Base-by-base conservation (phyloP, 2,797 vertebrate genomes). In the Lithobates sylvaticus region DNA sequence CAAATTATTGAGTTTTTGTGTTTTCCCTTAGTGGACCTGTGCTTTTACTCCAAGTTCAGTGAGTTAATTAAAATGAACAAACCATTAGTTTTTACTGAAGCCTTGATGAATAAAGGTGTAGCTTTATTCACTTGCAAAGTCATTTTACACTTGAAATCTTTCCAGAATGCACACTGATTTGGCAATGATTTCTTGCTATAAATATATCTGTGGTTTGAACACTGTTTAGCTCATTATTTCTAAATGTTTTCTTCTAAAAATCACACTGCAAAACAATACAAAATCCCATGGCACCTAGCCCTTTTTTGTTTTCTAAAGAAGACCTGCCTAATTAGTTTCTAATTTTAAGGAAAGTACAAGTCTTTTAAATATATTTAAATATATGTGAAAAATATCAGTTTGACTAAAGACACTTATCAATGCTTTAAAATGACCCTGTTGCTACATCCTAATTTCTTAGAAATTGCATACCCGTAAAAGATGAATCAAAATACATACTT, bases 61-160 rank as follows among this genome's bases (percentile, higher is more conserved):
- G 5, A 75, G 23, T 70, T 61, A 68, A 80, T 85, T 74, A 68
- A 74, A 75, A 80, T 36, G 84, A 80, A 80, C 58, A 75, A 85
- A 44, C 76, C 13, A 21, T 73, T 73, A 34, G 76, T 54, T 79
- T 79, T 67, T 79, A 26, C 65, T 74, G 32, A 78, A 85, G 58
- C 58, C 36, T 50, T 34, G 39, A 72, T 29, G 76, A 64, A 65
- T 61, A 78, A 26, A 71, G 61, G 76, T 78, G 18, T 71, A 26
- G 23, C 32, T 64, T 73, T 84, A 72, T 70, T 58, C 50, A 42
- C 67, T 78, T 78, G 76, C 23, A 72, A 71, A 23, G 68, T 27
- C 8, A 70, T 84, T 78, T 44, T 54, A 27, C 21, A 76, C 64
- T 65, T 75, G 73, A 71, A 54, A 44, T 44, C 34, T 47, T 85